A percentile compares a stretch with the other conserved stretches of the same genome.
phyloP scores from a whole-genome alignment of 2,888 invertebrate species.

The Ferrisia virgata region DNA sequence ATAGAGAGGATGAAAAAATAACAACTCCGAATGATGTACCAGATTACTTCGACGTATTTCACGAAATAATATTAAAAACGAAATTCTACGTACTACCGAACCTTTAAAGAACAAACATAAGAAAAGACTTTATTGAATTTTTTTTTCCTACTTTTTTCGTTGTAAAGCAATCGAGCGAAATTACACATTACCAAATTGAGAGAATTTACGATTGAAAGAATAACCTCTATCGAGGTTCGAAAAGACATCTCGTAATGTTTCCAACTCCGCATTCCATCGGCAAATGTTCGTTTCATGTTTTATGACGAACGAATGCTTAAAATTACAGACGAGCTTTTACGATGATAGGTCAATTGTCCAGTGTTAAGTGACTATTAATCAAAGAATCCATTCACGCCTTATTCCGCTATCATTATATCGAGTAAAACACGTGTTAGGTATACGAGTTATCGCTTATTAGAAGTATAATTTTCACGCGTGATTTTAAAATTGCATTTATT shows the following conservation, averaged over 20 bases:
- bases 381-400: constrained; percentile 33
- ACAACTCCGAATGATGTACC: neutral
- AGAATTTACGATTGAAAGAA: constrained; percentile 9
- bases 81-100: neutral
- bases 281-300: constrained; percentile 26
- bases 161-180: neutral
- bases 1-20: neutral
- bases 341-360: constrained; percentile 41
- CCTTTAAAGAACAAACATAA: neutral
- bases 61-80: neutral
- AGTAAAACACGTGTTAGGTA: neutral
- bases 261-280: neutral
- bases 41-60: neutral
- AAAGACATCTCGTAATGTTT: constrained; percentile 15
- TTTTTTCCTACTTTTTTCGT: neutral
- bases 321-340: constrained; percentile 10
- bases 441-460: neutral
- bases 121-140: neutral
- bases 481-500: neutral
- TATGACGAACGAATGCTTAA: constrained; percentile 20
- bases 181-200: neutral
- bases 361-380: constrained; percentile 44
- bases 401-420: constrained; percentile 13
- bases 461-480: neutral
- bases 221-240: neutral